Conservation (phyloP, 1,140 invertebrate species). For the Linepithema humile region DNA sequence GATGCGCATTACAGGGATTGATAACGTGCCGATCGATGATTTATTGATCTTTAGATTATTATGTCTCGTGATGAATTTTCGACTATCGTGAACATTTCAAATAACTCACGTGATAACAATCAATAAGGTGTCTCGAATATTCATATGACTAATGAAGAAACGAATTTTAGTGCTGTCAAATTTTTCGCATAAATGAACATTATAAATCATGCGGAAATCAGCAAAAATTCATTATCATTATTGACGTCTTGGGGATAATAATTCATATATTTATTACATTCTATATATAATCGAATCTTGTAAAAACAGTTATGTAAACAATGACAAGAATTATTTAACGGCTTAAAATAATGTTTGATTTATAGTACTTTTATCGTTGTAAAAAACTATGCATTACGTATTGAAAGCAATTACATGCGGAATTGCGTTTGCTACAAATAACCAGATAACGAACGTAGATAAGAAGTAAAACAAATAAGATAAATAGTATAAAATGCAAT, state of each 20-base stretch:
- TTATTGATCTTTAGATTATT: constrained; percentile 58
- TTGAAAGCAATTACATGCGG: too few species aligned
- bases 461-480: background rate
- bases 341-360: background rate
- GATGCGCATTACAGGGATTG: constrained; percentile 17
- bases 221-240: constrained; percentile 45
- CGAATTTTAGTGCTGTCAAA: constrained; percentile 50
- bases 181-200: constrained; percentile 9
- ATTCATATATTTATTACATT: background rate
- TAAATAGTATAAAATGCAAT: background rate
- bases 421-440: too few species aligned
- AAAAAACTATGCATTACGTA: background rate
- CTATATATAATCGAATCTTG: background rate
- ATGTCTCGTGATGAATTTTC: constrained; percentile 46
- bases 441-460: background rate
- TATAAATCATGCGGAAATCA: constrained; percentile 37
- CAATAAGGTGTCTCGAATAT: constrained; percentile 12
- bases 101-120: constrained; percentile 40
- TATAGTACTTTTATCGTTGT: background rate
- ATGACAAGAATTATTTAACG: background rate
- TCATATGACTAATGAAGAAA: constrained; percentile 34
- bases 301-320: background rate
- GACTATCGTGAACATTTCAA: constrained; percentile 6
- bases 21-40: constrained; percentile 29
- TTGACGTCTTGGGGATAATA: constrained; percentile 18